Evolutionary conservation across 2,888 invertebrate genomes (phyloP).

Genomic region (Lithophane semibrunnea): DNA sequence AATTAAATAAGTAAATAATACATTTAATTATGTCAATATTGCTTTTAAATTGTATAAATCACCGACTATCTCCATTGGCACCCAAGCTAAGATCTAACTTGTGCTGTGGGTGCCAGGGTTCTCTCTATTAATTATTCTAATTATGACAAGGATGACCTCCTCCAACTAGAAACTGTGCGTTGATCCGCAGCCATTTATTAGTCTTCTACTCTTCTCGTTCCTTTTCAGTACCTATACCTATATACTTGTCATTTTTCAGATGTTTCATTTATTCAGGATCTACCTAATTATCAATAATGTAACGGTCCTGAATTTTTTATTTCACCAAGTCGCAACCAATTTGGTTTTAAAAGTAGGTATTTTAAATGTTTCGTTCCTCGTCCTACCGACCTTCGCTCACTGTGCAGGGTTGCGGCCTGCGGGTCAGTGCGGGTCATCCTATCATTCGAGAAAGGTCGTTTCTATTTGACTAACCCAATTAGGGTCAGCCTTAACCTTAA

Average conservation of each 20-base stretch:
- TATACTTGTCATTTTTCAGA: too few species aligned
- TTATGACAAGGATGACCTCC: background rate
- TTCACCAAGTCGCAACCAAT: background rate
- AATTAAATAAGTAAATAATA: too few species aligned
- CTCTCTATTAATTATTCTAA: background rate
- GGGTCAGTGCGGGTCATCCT: conserved; percentile 45
- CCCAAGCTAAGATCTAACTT: too few species aligned
- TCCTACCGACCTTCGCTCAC: conserved; percentile 38
- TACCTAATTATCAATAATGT: background rate
- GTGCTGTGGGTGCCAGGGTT: too few species aligned
- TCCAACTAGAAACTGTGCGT: background rate
- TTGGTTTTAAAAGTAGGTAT: background rate
- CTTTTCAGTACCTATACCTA: too few species aligned
- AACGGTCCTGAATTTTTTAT: background rate
- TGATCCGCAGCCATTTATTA: background rate
- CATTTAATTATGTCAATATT: too few species aligned
- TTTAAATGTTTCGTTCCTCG: conserved; percentile 16
- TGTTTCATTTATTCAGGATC: background rate
- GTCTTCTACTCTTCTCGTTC: background rate
- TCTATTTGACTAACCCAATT: conserved; percentile 55
- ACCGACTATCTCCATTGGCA: too few species aligned
- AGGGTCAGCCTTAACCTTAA: conserved; percentile 42
- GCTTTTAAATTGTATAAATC: too few species aligned
- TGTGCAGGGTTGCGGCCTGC: conserved; percentile 12
- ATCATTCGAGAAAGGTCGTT: conserved; percentile 49